Evolutionary conservation across 2,113 vertebrate genomes (phyloP).

Genomic region (Strigops habroptila): DNA sequence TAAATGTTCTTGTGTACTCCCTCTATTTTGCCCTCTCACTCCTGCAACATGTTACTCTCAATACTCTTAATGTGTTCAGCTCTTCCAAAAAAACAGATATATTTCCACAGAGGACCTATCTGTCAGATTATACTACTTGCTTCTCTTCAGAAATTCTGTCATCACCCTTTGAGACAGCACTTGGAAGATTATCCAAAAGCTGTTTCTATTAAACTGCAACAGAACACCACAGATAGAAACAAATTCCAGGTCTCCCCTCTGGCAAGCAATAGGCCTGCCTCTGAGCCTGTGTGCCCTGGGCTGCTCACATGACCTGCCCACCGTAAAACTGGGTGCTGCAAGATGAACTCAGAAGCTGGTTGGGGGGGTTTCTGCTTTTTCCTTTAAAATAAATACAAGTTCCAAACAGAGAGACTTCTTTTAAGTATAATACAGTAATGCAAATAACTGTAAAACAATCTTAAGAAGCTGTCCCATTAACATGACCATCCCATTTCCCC

Average conservation of each 20-base stretch:
- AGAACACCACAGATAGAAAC: neutral
- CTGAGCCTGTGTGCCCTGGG: neutral
- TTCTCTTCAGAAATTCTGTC: neutral
- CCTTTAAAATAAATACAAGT: neutral
- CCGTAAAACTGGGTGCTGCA: accelerated
- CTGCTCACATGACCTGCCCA: neutral
- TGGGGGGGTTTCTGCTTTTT: neutral
- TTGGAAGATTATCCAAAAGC: neutral
- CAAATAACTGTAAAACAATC: neutral
- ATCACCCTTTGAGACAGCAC: neutral
- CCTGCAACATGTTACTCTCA: neutral
- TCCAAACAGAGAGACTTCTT: neutral
- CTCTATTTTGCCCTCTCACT: neutral
- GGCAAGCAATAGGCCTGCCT: neutral
- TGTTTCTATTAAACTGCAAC: neutral
- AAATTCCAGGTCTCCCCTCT: neutral
- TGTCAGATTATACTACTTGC: neutral
- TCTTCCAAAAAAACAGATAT: neutral
- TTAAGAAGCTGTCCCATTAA: neutral
- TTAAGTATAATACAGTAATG: neutral
- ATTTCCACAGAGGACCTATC: neutral
- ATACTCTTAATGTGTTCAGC: neutral
- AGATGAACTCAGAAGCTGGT: accelerated
- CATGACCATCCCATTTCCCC: neutral
- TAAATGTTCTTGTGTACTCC: neutral